These are phyloP conservation scores for Gorsachius magnificus DNA, from an alignment of 2,797 vertebrate species.

Conservation along the genomic window DNA sequence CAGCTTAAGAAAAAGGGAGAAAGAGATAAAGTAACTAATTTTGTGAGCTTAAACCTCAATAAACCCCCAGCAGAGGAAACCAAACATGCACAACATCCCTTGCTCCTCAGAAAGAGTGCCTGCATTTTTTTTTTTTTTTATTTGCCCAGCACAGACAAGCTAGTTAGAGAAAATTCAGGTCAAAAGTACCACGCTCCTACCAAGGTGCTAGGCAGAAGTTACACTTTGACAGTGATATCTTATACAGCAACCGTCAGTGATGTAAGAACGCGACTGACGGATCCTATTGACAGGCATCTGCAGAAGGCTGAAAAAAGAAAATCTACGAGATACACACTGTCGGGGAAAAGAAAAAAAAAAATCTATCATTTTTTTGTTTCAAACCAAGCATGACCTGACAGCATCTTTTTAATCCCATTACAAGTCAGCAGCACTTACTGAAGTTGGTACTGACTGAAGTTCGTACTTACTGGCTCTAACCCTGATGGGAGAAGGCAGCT, in stretches of 20 bases:
- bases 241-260: neutral
- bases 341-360: neutral
- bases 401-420: neutral
- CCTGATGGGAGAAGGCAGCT: neutral
- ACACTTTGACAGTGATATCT: neutral
- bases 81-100: neutral
- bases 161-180: neutral
- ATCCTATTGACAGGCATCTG: neutral
- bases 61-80: neutral
- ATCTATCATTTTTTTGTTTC: neutral
- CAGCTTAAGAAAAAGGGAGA: neutral
- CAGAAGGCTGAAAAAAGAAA: neutral
- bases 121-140: neutral
- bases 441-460: neutral
- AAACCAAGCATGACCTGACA: neutral
- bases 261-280: neutral
- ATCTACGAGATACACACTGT: neutral
- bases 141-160: neutral
- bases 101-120: neutral
- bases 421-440: neutral
- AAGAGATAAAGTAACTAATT: neutral
- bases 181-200: neutral
- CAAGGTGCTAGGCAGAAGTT: rapidly evolving
- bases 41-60: neutral
- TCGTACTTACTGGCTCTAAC: neutral